Evolutionary conservation across 2,797 vertebrate species (phyloP), one percentile per base, ranked within the genome.

Genomic region (Jordanella pulchra): DNA sequence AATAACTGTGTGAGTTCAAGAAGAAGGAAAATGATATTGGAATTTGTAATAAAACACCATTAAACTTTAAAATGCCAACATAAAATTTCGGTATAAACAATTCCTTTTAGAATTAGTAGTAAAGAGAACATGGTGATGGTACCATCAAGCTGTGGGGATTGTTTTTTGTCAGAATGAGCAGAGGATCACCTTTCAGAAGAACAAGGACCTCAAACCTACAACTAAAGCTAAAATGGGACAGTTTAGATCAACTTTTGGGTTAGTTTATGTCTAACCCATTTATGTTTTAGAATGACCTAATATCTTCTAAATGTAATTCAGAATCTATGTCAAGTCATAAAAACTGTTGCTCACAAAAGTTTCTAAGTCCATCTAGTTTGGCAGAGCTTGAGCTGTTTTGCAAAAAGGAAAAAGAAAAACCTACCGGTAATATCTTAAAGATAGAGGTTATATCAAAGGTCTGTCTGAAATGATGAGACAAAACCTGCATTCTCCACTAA

Each of bases 381-480:
- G 18, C 30, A 21, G 18, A 1, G 56, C 18, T 35, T 23, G 56
- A 60, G 14, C 17, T 30, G 27, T 30, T 58, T 58, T 32, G 27
- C 28, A 30, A 61, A 14, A 7, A 35, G n/a, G 35, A n/a, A 23
- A 10, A 7, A 35, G 60, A 12, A 61, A 53, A 67, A 39, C 9
- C 48, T 35, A n/a, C n/a, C n/a, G n/a, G n/a, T n/a, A 6, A 3
- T 13, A 7, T 4, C 30, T 15, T 39, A 15, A 53, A 63, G 55
- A 55, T 28, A 51, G 50, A 35, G 42, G 53, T 58, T 6, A 44
- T 67, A 75, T 66, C 13, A 79, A 79, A 60, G 39, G 35, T 72
- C 35, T 76, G 69, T 81, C 73, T 72, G 53, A 28, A 64, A 55
- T 65, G 47, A 74, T 32, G 1, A n/a, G 58, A 35, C 35, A 44